Evolutionary conservation across 2,888 invertebrate genomes (phyloP), one percentile per base, ranked within the genome.

Genomic region (Drosophila koepferae): DNA sequence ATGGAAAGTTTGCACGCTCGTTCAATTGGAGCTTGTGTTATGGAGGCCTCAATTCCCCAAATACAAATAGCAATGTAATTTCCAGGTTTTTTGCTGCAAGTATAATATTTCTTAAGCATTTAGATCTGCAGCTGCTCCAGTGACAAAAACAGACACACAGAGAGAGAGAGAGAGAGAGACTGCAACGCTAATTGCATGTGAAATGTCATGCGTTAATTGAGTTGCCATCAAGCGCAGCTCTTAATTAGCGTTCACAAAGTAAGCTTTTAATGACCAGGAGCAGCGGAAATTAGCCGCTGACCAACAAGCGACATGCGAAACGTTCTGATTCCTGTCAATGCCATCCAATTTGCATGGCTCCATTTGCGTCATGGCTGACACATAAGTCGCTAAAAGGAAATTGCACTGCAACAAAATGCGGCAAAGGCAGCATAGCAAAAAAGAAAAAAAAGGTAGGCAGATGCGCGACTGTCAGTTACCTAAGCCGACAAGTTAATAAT

Each of bases 11-110:
- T 80, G 71, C 54, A 8, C 23, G n/a, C 36, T 41, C 72, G 60
- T 77, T 78, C 54, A 66, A 65, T 59, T 64, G 55, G 59, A 14
- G 10, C 14, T 23, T 14, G 5, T 20, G 12, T 44, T 44, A 20
- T 7, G 12, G 0, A 40, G 18, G 51, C 28, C n/a, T 31, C 56
- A 73, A 84, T 76, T 86, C 81, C 82, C 77, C 36, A 62, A 85
- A 84, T 86, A 77, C 81, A 86, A 85, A 85, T 85, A 76, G 80
- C 83, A 80, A 74, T 81, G 79, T 77, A 86, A 86, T 73, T 85
- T 85, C 77, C 80, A 63, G 66, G 56, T 71, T 70, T 70, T 79
- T 80, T 77, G 58, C 48, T 51, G 9, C 34, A 58, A 66, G n/a
- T 34, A 55, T 4, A 28, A 28, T 28, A 76, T 53, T 74, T 78